phyloP scores from a whole-genome alignment of 2,888 invertebrate genomes.

The Cetonia aurata region DNA sequence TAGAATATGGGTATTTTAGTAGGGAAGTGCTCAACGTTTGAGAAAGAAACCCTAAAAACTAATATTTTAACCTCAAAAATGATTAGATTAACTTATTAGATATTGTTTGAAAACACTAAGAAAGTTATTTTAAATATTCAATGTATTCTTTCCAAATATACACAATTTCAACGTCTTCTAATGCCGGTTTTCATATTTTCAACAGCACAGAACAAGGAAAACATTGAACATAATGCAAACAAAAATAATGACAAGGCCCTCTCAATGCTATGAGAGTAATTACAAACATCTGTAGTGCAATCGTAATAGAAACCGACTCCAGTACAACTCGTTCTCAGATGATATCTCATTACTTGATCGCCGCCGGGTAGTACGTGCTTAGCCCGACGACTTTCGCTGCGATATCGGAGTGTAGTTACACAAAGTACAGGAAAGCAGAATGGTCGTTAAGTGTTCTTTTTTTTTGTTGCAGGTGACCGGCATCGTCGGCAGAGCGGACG shows the following conservation, averaged over 20 bases:
- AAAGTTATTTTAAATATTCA: too few relatives aligned
- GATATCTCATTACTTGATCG: constrained; percentile 11
- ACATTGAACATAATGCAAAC: constrained; percentile 10
- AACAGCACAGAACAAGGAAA: constrained; percentile 1
- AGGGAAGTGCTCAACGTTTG: too few relatives aligned
- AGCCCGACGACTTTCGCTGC: neutral
- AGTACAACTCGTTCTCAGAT: neutral
- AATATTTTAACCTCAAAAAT: too few relatives aligned
- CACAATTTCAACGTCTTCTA: too few relatives aligned
- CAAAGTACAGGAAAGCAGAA: constrained; percentile 1
- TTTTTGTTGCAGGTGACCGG: constrained; percentile 79
- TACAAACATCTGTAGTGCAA: constrained; percentile 3
- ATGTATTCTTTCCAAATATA: too few relatives aligned
- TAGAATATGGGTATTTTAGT: too few relatives aligned
- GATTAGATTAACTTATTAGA: too few relatives aligned
- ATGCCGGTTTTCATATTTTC: too few relatives aligned
- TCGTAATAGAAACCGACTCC: constrained; percentile 3
- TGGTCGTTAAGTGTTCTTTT: too few relatives aligned
- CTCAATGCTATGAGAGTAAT: constrained; percentile 8
- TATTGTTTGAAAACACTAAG: too few relatives aligned
- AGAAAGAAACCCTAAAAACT: too few relatives aligned
- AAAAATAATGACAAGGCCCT: neutral
- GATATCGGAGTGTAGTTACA: neutral
- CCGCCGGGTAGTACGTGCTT: neutral
- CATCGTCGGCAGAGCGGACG: constrained; percentile 89